A percentile compares a stretch with the other conserved stretches of the same genome.
Evolutionary conservation across 2,797 vertebrate genomes (phyloP).

Genomic region (Acanthopagrus latus): DNA sequence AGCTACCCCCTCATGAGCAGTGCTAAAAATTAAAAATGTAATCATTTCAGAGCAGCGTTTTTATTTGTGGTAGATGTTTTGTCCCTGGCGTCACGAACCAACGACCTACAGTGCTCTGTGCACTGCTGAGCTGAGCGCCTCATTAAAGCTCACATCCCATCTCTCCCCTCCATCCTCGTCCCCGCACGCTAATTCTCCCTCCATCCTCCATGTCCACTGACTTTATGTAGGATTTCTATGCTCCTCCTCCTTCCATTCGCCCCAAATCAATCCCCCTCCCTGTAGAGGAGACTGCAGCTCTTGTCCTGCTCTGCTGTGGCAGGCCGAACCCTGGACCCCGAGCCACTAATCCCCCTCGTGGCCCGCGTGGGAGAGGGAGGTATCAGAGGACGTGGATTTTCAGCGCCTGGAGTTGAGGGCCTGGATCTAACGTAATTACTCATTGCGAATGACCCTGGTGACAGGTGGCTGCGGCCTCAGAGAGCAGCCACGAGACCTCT

Average conservation of each 20-base stretch:
- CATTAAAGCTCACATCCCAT: slow-evolving; percentile 38
- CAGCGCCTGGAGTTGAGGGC: slow-evolving; percentile 38
- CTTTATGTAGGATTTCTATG: slow-evolving; percentile 38
- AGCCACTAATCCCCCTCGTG: slow-evolving; percentile 58
- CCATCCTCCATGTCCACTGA: slow-evolving; percentile 26
- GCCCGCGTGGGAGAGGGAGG: slow-evolving; percentile 16
- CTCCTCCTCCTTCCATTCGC: slow-evolving; percentile 48
- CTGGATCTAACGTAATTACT: slow-evolving; percentile 65
- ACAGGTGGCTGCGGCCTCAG: slow-evolving; percentile 23
- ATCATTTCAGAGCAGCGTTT: slow-evolving; percentile 1
- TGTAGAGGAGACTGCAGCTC: slow-evolving; percentile 41
- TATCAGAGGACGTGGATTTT: slow-evolving; percentile 23
- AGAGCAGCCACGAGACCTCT: slow-evolving; percentile 32
- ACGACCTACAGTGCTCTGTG: not conserved
- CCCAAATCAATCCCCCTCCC: slow-evolving; percentile 52
- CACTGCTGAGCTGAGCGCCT: slow-evolving; percentile 8
- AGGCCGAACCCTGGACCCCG: slow-evolving; percentile 25
- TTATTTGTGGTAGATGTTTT: slow-evolving; percentile 7
- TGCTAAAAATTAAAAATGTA: not conserved
- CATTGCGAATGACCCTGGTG: slow-evolving; percentile 46
- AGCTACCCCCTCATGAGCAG: not conserved
- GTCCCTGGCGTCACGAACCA: not conserved
- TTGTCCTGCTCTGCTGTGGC: slow-evolving; percentile 47
- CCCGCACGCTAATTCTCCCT: slow-evolving; percentile 20
- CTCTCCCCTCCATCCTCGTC: slow-evolving; percentile 9